Evolutionary conservation across 1,140 invertebrate species (phyloP), one percentile per base, ranked within the genome.

Genomic region (Araneus ventricosus): DNA sequence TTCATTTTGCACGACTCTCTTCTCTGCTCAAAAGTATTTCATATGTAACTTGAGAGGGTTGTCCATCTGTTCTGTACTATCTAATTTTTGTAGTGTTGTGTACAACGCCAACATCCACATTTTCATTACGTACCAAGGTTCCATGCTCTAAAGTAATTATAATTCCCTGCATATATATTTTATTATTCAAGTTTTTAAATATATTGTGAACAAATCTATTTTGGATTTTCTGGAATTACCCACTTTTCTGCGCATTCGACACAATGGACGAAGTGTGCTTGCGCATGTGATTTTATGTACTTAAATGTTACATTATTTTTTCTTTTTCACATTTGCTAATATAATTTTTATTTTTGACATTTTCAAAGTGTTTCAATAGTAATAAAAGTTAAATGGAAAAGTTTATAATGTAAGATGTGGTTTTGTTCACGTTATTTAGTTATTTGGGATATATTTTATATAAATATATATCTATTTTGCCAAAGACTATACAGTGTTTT

Each of bases 371-470:
- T 93, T 88, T 89, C 92, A 93, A 93, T 93, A 93, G 92, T 63
- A 89, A 84, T 93, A 93, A 88, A 93, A 84, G 86, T 88, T 93
- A 93, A 91, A 85, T 63, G 70, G 91, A 93, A 89, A 93, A 75
- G 91, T 93, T 93, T 93, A 93, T 93, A 93, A 88, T 93, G 79
- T 93, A 93, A 88, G 85, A 93, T 82, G 86, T 88, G 86, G 85
- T 93, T 93, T 88, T 86, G 86, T 93, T 89, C 92, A 93, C 86
- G 92, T 93, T 93, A 93, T 93, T 93, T 93, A 93, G 92, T 93
- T 93, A 93, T 93, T 93, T 93, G 92, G 92, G 92, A 93, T 93
- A 93, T 93, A 93, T 93, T 93, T 93, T 93, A 93, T 93, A 93
- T 93, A 93, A 93, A 93, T 93, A 93, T 93, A 93, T 93, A 93